Percentiles rank a stretch among this genome's conserved stretches.
Evolutionary conservation across 2,888 invertebrate genomes (phyloP).

Genomic region (Norana najaformis): DNA sequence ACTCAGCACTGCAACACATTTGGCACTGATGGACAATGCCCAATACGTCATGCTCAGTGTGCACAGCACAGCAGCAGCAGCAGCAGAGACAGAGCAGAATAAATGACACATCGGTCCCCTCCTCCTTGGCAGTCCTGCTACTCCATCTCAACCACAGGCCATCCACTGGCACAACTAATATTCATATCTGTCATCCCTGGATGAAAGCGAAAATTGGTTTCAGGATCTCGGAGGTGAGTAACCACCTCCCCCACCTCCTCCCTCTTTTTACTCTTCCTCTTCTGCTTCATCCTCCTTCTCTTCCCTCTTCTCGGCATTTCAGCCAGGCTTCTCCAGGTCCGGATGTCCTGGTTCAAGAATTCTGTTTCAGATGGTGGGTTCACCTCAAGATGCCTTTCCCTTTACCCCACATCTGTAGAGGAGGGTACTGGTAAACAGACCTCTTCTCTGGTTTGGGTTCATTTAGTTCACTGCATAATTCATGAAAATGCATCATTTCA

Average conservation of each 20-base stretch:
- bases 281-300: not conserved
- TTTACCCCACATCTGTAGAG: not conserved
- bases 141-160: not conserved
- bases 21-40: conserved; percentile 3
- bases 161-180: conserved; percentile 13
- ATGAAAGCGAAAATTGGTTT: conserved; percentile 13
- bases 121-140: not conserved
- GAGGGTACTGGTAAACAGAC: not conserved
- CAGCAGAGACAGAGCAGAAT: not conserved
- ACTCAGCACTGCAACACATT: not conserved
- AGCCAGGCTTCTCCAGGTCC: conserved; percentile 4
- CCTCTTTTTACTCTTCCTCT: not conserved
- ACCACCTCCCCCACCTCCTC: not conserved
- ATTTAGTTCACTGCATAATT: not conserved
- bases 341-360: not conserved
- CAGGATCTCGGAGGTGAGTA: conserved; percentile 13
- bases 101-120: conserved; percentile 13
- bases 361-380: not conserved
- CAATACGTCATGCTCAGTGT: not conserved
- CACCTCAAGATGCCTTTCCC: not conserved
- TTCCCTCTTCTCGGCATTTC: not conserved
- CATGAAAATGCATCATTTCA: conserved; percentile 6
- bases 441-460: not conserved
- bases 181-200: conserved; percentile 13
- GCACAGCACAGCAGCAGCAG: not conserved